Base-by-base conservation (phyloP, 2,888 invertebrate species). In the Noctua janthe region DNA sequence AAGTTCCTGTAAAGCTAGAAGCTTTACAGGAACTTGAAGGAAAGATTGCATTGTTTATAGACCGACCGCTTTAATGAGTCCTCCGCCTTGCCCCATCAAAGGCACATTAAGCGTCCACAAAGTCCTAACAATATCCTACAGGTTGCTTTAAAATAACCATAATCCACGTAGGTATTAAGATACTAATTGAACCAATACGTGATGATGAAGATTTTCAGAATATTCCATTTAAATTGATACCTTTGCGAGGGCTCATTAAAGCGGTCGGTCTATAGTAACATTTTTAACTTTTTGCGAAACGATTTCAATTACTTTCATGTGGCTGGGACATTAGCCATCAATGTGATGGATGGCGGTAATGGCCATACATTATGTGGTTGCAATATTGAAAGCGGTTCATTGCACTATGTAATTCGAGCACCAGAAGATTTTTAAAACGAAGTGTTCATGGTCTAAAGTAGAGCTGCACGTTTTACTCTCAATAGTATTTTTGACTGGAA, bases 301-400 rank as follows among this genome's bases (percentile, higher is more conserved):
- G n/a, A 43, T 84, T 78, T 84, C 51, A 73, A 82, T 71, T 73
- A 72, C 59, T 82, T 85, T 74, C 43, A 39, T 66, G 51, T 54
- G 43, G 47, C 11, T 67, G 29, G 8, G 66, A 80, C 15, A 72
- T 85, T 62, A 54, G 47, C 59, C 64, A 83, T 76, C 43, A 74
- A 69, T 59, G 51, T 78, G 39, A 85, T 84, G 54, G 74, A 75
- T 85, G 59, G 47, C 64, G 35, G 82, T 85, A 85, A 78, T 74
- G 64, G 59, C 51, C 66, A 78, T 39, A 64, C 43, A 75, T 66
- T 59, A 54, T 59, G 56, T 59, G 54, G 71, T 85, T 73, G 67
- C 62, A 43, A 49, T 84, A 76, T 76, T 81, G 29, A n/a, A 47
- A 69, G 67, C 17, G 49, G 43, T 72, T 77, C 49, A 76, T 71